A percentile compares a stretch with the other conserved stretches of the same genome.
Conservation (phyloP, 2,888 invertebrate genomes). For the Folsomia candida region DNA sequence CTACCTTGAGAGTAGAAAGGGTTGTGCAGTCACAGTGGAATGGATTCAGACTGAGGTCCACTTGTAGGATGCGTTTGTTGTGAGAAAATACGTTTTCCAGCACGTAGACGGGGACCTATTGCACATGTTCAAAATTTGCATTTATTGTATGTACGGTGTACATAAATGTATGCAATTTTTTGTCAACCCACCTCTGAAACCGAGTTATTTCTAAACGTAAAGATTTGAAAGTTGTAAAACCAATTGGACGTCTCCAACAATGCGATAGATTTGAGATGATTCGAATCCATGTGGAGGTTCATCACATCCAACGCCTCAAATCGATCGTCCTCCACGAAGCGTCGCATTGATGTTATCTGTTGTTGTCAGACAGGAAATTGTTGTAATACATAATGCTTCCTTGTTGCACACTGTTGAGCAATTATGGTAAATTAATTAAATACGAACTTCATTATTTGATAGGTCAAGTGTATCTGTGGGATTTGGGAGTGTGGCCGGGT, state of each 20-base stretch:
- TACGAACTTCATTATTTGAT: slow-evolving; percentile 65
- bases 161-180: too few relatives aligned
- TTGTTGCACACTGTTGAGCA: neutral
- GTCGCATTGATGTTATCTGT: slow-evolving; percentile 65
- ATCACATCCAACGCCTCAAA: slow-evolving; percentile 63
- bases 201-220: slow-evolving; percentile 73
- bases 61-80: slow-evolving; percentile 56
- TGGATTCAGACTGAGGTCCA: slow-evolving; percentile 60
- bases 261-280: slow-evolving; percentile 66
- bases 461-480: slow-evolving; percentile 67
- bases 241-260: slow-evolving; percentile 74
- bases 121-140: slow-evolving; percentile 44
- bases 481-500: slow-evolving; percentile 59
- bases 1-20: slow-evolving; percentile 71
- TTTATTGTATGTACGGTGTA: too few relatives aligned
- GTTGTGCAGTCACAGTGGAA: slow-evolving; percentile 81
- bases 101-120: slow-evolving; percentile 77
- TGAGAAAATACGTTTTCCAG: slow-evolving; percentile 73
- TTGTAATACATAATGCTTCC: neutral
- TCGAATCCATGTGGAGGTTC: slow-evolving; percentile 75
- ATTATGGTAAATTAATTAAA: slow-evolving; percentile 45
- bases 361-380: too few relatives aligned
- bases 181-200: slow-evolving; percentile 64
- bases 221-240: slow-evolving; percentile 71
- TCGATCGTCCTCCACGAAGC: slow-evolving; percentile 64